Percentiles rank a stretch among this genome's conserved stretches.
These are phyloP conservation scores for Hydrozoanthus gracilis DNA, from an alignment of 92 coral and sea anemone species.

Conservation along the genomic window DNA sequence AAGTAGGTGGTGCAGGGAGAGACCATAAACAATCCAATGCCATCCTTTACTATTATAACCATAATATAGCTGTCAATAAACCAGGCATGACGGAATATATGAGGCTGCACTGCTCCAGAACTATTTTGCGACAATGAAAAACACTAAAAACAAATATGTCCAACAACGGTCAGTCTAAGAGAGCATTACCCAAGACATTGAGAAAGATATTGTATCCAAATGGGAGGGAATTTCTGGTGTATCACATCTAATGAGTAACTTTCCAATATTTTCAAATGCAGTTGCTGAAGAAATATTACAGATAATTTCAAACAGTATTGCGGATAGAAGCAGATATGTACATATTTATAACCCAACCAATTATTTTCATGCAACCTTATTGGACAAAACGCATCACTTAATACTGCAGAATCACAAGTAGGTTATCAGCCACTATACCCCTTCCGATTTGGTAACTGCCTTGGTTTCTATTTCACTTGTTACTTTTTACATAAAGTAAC, in stretches of 20 bases:
- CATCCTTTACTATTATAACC: constrained; percentile 52
- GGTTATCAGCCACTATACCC: too few relatives aligned
- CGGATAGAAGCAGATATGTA: too few relatives aligned
- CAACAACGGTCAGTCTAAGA: too few relatives aligned
- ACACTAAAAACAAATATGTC: too few relatives aligned
- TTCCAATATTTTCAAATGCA: constrained; percentile 5
- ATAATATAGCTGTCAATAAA: constrained; percentile 52
- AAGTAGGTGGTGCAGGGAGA: constrained; percentile 65
- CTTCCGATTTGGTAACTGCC: too few relatives aligned
- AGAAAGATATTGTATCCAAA: not conserved
- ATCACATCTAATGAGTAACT: not conserved
- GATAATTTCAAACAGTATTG: too few relatives aligned
- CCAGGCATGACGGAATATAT: constrained; percentile 62
- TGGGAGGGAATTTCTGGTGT: constrained; percentile 19
- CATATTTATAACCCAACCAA: too few relatives aligned
- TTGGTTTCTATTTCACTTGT: too few relatives aligned
- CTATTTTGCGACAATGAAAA: not conserved
- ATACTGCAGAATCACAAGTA: not conserved
- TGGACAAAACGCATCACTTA: too few relatives aligned
- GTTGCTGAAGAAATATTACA: not conserved
- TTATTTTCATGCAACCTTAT: too few relatives aligned
- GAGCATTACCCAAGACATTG: constrained; percentile 14
- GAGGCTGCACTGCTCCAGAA: constrained; percentile 40
- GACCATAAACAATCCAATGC: constrained; percentile 55
- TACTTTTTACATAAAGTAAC: too few relatives aligned